A percentile compares a stretch with the other conserved stretches of the same genome.
Conservation (phyloP, 2,888 invertebrate species). For the Caenorhabditis japonica region DNA sequence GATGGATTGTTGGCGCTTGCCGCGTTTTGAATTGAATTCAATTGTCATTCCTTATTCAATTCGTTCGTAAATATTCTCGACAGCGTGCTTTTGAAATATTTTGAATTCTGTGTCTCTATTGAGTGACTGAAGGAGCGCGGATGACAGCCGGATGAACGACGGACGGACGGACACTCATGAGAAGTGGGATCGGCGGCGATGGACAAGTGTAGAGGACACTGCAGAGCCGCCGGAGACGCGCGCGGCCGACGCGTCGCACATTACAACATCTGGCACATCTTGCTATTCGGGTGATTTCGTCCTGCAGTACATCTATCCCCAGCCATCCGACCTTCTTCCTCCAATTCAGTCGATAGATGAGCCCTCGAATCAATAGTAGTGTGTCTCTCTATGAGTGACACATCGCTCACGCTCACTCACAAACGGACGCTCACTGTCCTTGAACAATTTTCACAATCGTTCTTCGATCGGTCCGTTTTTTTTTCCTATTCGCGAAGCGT, state of each 20-base stretch:
- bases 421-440: conserved; percentile 17
- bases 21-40: too few relatives aligned
- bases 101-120: conserved; percentile 7
- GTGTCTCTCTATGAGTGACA: conserved; percentile 26
- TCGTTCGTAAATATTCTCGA: not conserved
- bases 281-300: conserved; percentile 16
- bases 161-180: conserved; percentile 43
- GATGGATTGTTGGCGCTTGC: too few relatives aligned
- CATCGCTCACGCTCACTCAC: conserved; percentile 24
- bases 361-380: conserved; percentile 18
- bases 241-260: conserved; percentile 38
- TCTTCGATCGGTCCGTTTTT: conserved; percentile 5
- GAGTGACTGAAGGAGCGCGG: conserved; percentile 20
- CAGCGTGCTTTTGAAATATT: not conserved
- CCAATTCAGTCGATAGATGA: conserved; percentile 1
- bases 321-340: too few relatives aligned
- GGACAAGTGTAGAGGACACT: conserved; percentile 38
- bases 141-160: conserved; percentile 15
- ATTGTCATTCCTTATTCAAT: too few relatives aligned
- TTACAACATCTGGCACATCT: conserved; percentile 50
- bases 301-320: conserved; percentile 6
- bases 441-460: conserved; percentile 29
- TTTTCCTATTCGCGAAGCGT: conserved; percentile 16
- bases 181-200: conserved; percentile 37
- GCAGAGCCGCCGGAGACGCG: conserved; percentile 19